Evolutionary conservation across 2,797 vertebrate species (phyloP).

Genomic region (Hemibagrus guttatus): DNA sequence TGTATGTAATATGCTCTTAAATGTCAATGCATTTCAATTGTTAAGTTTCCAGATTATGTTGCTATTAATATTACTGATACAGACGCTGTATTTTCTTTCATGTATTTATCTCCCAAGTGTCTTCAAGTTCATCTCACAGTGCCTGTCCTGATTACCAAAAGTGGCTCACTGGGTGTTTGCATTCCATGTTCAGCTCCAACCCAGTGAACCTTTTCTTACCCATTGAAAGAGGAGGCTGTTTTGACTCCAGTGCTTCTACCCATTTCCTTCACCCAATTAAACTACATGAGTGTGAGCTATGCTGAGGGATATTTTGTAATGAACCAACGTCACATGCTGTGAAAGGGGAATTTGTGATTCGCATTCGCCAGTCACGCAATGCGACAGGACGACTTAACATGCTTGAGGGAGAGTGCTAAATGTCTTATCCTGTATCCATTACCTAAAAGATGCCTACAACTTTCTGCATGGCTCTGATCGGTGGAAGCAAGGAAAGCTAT

Average conservation of each 20-base stretch:
- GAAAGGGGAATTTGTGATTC: background rate
- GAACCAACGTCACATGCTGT: background rate
- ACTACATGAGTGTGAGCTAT: too few relatives aligned
- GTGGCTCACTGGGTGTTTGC: background rate
- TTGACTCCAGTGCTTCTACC: background rate
- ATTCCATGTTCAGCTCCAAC: conserved; percentile 2
- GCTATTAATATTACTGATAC: background rate
- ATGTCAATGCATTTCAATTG: background rate
- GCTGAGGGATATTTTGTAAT: background rate
- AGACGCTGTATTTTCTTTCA: background rate
- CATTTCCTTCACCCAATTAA: conserved; percentile 7
- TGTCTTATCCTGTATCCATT: background rate
- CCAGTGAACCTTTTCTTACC: background rate
- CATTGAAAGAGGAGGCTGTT: background rate
- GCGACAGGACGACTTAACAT: background rate
- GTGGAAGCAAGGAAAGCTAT: background rate
- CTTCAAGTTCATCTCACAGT: conserved; percentile 1
- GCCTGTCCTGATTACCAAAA: conserved; percentile 4
- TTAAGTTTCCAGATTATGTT: background rate
- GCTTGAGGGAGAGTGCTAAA: background rate
- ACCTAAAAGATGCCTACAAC: background rate
- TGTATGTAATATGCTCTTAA: background rate
- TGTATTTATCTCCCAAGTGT: background rate
- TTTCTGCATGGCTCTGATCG: background rate
- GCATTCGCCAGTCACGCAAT: background rate